Conservation (phyloP, 2,797 vertebrate species). For the Chromis chromis region DNA sequence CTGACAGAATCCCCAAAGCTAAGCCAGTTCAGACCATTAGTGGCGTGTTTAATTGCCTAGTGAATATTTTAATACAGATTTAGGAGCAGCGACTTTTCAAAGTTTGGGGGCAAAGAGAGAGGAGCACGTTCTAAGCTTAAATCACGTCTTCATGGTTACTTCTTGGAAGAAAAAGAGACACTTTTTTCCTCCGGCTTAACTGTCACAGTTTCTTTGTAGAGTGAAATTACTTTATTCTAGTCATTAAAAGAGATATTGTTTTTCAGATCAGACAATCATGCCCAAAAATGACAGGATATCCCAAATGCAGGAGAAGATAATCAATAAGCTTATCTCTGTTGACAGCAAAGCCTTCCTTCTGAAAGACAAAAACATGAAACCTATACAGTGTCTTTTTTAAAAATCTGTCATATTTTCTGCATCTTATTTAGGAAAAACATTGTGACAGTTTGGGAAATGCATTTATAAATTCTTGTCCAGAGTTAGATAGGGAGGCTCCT, state of each 20-base stretch:
- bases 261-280: slow-evolving; percentile 1
- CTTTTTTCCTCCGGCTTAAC: slow-evolving; percentile 7
- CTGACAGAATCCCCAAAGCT: slow-evolving; percentile 40
- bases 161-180: slow-evolving; percentile 8
- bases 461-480: not conserved
- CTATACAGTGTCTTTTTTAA: not conserved
- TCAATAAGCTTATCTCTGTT: not conserved
- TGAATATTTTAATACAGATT: slow-evolving; percentile 73
- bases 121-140: slow-evolving; percentile 57
- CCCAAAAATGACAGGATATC: not conserved
- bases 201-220: slow-evolving; percentile 9
- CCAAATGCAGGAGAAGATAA: not conserved
- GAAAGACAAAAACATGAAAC: not conserved
- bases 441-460: not conserved
- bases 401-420: not conserved
- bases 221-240: slow-evolving; percentile 1
- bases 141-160: slow-evolving; percentile 30
- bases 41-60: slow-evolving; percentile 49
- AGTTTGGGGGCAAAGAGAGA: slow-evolving; percentile 34
- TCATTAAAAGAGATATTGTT: slow-evolving; percentile 7
- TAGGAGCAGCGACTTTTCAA: slow-evolving; percentile 46
- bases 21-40: slow-evolving; percentile 38
- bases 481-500: not conserved
- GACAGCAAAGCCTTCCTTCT: not conserved
- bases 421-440: not conserved